Conservation (phyloP, 1,140 invertebrate species). For the Drosophila equinoxialis region DNA sequence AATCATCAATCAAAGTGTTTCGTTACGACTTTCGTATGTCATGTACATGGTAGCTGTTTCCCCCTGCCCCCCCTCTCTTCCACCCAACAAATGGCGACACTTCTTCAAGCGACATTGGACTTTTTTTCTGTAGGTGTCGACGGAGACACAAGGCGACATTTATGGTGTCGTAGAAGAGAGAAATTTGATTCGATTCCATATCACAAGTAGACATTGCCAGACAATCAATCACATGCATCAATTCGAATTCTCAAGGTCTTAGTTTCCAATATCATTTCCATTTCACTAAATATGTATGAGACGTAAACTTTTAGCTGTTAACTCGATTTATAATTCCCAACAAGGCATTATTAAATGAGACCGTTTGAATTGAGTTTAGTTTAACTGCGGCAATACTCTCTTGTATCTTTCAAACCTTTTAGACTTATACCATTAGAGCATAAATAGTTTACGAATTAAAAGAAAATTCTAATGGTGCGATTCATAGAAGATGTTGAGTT, state of each 20-base stretch:
- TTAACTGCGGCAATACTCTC: too few relatives aligned
- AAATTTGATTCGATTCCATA: constrained; percentile 42
- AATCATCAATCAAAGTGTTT: constrained; percentile 81
- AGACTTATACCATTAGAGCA: too few relatives aligned
- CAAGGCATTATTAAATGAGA: constrained; percentile 77
- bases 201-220: constrained; percentile 39
- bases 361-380: constrained; percentile 40
- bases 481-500: too few relatives aligned
- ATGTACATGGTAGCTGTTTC: constrained; percentile 52
- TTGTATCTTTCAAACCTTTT: too few relatives aligned
- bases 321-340: constrained; percentile 60
- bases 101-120: neutral
- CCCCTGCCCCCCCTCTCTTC: constrained; percentile 18
- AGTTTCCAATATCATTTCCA: constrained; percentile 65
- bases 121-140: constrained; percentile 52
- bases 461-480: too few relatives aligned
- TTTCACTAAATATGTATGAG: constrained; percentile 73
- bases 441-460: too few relatives aligned
- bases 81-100: constrained; percentile 8
- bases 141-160: constrained; percentile 73
- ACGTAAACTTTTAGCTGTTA: neutral
- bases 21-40: constrained; percentile 77
- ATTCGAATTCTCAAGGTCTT: constrained; percentile 59
- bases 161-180: constrained; percentile 68
- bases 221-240: constrained; percentile 76